phyloP scores from a whole-genome alignment of 2,113 vertebrate species.

The Atlantisia rogersi region DNA sequence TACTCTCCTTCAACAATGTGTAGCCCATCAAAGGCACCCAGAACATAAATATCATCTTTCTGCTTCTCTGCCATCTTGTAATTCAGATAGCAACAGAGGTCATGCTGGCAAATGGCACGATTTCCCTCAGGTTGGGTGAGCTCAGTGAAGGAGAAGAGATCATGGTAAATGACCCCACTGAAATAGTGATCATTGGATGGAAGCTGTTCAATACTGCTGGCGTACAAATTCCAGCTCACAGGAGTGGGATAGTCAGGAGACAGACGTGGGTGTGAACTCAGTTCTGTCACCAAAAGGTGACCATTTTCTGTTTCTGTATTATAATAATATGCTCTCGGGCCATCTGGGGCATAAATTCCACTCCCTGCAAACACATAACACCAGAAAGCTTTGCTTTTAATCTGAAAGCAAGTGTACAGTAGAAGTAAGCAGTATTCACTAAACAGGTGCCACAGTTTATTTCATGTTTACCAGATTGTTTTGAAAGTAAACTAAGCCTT shows the following conservation, averaged over 20 bases:
- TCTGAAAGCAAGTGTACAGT: not conserved
- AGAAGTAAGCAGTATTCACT: not conserved
- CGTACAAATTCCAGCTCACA: constrained; percentile 39
- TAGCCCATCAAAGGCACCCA: constrained; percentile 58
- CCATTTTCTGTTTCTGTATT: constrained; percentile 55
- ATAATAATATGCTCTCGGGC: constrained; percentile 12
- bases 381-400: not conserved
- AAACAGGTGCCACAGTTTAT: not conserved
- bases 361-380: constrained; percentile 4
- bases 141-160: constrained; percentile 44
- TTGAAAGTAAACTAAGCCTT: not conserved
- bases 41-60: constrained; percentile 37
- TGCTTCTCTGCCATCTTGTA: constrained; percentile 40
- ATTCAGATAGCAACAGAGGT: constrained; percentile 62
- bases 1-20: constrained; percentile 54
- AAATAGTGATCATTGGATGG: constrained; percentile 1
- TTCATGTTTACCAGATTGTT: not conserved
- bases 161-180: constrained; percentile 19
- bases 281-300: constrained; percentile 47
- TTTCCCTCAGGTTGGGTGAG: constrained; percentile 31
- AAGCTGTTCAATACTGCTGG: not conserved
- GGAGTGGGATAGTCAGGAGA: not conserved
- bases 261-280: not conserved
- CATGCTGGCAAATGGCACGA: constrained; percentile 40
- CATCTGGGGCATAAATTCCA: constrained; percentile 40